Evolutionary conservation across 2,113 vertebrate species (phyloP), one percentile per base, ranked within the genome.

Genomic region (Ciconia stormi): DNA sequence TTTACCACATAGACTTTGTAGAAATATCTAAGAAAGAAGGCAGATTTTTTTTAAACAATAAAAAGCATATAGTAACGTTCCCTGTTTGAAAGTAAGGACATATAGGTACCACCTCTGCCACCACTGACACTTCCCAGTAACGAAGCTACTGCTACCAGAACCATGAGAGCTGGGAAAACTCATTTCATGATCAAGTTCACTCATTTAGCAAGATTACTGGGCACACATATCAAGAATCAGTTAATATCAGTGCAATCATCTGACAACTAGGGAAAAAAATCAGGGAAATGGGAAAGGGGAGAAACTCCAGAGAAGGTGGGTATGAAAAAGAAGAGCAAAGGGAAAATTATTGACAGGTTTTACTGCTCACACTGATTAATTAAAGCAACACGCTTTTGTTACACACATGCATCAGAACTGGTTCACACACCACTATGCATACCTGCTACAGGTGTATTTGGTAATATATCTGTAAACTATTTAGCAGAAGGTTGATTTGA

Each of bases 1-100:
- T 94, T 96, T 94, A 97, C 42, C 44, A 17, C 90, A 34, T 11
- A 53, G 53, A 82, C 38, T 90, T 97, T 95, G 59, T 74, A 90
- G 92, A 93, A 95, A 82, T 58, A 94, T 14, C 74, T 84, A 88
- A 72, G 89, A 97, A 92, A 40, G 49, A 96, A 95, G 69, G 38
- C 25, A 58, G 22, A 25, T 67, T 70, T 72, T 71, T 79, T 93
- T 90, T 40, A 90, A 96, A 92, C 14, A 73, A 59, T 63, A 65
- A 95, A 90, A 10, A 55, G 42, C 44, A 49, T 32, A 56, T 3
- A 61, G n/a, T n/a, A 83, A 50, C 36, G 36, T 53, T 65, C 34
- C 27, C 63, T 67, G 6, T n/a, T 87, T 78, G 73, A 58, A 92
- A 78, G 19, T 50, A 85, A 85, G 22, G 44, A 72, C 29, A n/a